phyloP scores from a whole-genome alignment of 2,113 vertebrate species.

The Chelonoidis abingdonii region DNA sequence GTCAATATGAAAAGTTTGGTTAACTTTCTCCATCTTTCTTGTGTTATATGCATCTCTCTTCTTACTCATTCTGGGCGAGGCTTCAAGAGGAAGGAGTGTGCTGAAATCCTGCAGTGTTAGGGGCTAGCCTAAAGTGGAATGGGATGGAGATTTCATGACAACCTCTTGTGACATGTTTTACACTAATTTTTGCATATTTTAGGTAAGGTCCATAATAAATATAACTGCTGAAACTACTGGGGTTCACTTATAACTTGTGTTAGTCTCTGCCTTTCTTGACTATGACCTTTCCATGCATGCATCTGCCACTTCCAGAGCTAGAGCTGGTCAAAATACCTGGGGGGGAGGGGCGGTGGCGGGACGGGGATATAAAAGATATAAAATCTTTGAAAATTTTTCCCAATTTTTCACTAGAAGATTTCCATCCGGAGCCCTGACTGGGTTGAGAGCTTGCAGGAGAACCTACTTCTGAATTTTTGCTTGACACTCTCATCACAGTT shows the following conservation, averaged over 20 bases:
- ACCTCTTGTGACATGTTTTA: too few species aligned
- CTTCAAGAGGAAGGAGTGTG: background rate
- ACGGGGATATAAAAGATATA: too few species aligned
- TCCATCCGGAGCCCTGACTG: background rate
- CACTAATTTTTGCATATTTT: too few species aligned
- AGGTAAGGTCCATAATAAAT: background rate
- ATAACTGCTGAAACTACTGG: too few species aligned
- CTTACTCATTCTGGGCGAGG: background rate
- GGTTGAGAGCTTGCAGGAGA: background rate
- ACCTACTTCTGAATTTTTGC: background rate
- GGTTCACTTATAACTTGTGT: too few species aligned
- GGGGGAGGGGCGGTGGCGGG: too few species aligned
- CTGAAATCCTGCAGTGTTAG: background rate
- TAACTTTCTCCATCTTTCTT: background rate
- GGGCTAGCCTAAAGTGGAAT: background rate
- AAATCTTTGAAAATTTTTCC: background rate
- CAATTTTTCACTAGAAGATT: background rate
- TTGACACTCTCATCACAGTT: background rate
- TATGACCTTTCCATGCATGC: background rate
- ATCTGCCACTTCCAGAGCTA: background rate
- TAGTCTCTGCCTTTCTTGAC: too few species aligned
- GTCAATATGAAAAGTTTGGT: background rate
- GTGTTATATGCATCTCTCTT: background rate
- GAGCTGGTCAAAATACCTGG: background rate
- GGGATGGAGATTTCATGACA: background rate